These are phyloP conservation scores for Hipposideros armiger DNA, from an alignment of 2,113 vertebrate species.

Conservation along the genomic window DNA sequence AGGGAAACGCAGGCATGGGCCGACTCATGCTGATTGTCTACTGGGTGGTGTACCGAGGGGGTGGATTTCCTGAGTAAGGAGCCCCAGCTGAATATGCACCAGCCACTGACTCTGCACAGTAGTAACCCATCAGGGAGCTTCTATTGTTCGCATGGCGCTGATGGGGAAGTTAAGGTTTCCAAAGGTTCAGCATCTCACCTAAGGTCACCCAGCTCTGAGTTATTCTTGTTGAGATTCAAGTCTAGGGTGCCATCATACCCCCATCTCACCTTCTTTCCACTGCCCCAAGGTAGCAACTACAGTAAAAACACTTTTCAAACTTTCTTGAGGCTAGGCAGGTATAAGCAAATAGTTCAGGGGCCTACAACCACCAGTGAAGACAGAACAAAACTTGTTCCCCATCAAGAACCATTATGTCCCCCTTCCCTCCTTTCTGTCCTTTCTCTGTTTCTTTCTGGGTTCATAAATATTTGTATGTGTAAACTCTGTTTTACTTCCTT, in stretches of 20 bases:
- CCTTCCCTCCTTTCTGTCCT: background rate
- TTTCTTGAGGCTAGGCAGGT: background rate
- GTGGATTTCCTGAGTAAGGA: background rate
- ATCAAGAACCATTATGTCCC: background rate
- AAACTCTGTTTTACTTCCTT: background rate
- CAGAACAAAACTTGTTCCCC: background rate
- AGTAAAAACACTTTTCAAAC: background rate
- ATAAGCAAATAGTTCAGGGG: background rate
- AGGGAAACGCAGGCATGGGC: background rate
- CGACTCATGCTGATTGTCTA: rapidly evolving
- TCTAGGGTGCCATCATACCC: rapidly evolving
- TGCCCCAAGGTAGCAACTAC: background rate
- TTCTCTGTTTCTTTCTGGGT: background rate
- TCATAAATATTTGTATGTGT: conserved; percentile 3
- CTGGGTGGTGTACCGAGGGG: background rate
- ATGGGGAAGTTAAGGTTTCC: background rate
- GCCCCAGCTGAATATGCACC: no score
- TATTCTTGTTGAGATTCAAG: background rate
- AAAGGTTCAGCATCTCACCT: background rate
- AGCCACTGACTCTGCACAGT: background rate
- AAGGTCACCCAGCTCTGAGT: background rate
- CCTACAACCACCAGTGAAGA: background rate
- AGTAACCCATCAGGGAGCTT: background rate
- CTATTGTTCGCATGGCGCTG: background rate
- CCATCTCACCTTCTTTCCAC: background rate